Evolutionary conservation across 2,113 vertebrate genomes (phyloP), one percentile per base, ranked within the genome.

Genomic region (Amia ocellicauda): DNA sequence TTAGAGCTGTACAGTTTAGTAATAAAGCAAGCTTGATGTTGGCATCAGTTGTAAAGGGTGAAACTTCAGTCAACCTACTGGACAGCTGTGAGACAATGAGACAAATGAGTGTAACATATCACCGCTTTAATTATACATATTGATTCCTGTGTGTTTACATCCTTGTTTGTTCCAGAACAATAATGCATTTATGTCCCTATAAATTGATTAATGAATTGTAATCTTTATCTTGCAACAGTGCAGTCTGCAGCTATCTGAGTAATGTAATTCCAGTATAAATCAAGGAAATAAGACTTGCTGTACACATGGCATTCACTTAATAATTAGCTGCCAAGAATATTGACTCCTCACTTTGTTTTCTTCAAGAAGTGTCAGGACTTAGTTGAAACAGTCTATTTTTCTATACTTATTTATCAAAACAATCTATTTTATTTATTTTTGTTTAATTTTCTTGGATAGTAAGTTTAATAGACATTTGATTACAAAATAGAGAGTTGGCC

Each of bases 101-200:
- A 83, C 65, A 74, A 76, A 78, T 69, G 64, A 76, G 13, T 64
- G 61, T 67, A 76, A 77, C 74, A 70, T 70, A 65, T 75, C 77
- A 64, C 58, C 69, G 59, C 9, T 82, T 82, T 81, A 84, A 85
- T 87, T 87, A 82, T 66, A 69, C 67, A 31, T 80, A 83, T 80
- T 81, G 78, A 88, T 83, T 80, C 62, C 68, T 68, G 72, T 72
- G 67, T 80, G 78, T 76, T 82, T 74, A 65, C 80, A 72, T 68
- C 71, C 67, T 78, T 82, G 68, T 84, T 80, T 79, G 63, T 67
- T 69, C 69, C 77, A 73, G 75, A 79, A 79, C 81, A 85, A 78
- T 81, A 81, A 75, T 73, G 56, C 42, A 63, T 74, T 80, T 73
- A 47, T 74, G 72, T 73, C 41, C 74, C 69, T 76, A 71, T 80